Evolutionary conservation across 2,888 invertebrate species (phyloP).

Genomic region (Euproctis similis): DNA sequence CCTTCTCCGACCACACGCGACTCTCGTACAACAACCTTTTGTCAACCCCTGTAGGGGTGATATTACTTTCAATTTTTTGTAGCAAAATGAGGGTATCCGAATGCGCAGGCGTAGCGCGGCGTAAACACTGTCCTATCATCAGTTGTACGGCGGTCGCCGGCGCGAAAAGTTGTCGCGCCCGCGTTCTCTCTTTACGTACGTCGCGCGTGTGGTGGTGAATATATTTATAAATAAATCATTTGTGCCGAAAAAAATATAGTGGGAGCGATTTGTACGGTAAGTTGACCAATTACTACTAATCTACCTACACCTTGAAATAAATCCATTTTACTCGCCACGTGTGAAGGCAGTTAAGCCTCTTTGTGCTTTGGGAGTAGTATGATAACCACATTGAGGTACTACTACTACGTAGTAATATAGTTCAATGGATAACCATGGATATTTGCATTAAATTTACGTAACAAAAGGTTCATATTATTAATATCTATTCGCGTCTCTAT

Average conservation of each 20-base stretch:
- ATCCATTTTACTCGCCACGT: conserved; percentile 17
- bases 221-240: conserved; percentile 24
- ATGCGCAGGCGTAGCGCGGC: conserved; percentile 50
- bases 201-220: conserved; percentile 52
- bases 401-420: conserved; percentile 1
- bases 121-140: conserved; percentile 53
- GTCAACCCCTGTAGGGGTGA: conserved; percentile 15
- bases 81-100: conserved; percentile 37
- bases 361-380: too few species aligned
- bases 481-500: too few species aligned
- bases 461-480: too few species aligned
- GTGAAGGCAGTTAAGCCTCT: conserved; percentile 6
- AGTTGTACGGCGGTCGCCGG: conserved; percentile 47
- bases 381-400: too few species aligned
- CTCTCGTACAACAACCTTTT: conserved; percentile 17
- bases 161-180: conserved; percentile 27
- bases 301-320: too few species aligned
- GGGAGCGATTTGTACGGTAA: conserved; percentile 44
- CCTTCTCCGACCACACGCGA: conserved; percentile 13
- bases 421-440: conserved; percentile 9
- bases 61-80: conserved; percentile 8
- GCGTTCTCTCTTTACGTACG: conserved; percentile 8
- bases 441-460: conserved; percentile 22
- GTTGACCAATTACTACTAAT: conserved; percentile 10
- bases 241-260: conserved; percentile 30